Evolutionary conservation across 1,140 invertebrate species (phyloP), one percentile per base, ranked within the genome.

Genomic region (Drosophila novamexicana): DNA sequence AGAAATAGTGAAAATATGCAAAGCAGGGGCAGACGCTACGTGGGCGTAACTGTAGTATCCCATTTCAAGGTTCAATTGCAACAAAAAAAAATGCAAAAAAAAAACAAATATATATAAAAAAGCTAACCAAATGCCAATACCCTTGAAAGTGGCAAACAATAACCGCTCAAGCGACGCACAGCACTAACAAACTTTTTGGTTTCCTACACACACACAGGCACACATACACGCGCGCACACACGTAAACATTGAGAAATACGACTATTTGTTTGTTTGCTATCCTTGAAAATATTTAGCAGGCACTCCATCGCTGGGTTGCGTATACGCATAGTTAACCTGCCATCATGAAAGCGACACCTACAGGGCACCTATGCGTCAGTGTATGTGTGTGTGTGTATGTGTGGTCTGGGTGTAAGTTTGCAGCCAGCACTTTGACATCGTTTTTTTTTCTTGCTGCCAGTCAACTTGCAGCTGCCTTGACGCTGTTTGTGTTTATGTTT

Each of bases 1-100:
- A 88, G 79, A 71, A 83, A 88, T 89, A 88, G 84, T 83, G 77
- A 83, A 88, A 89, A 88, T 88, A 88, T 83, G 83, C 84, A 83
- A 89, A 88, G 66, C 71, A 89, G 1, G 49, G 12, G 6, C 45
- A 56, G 50, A 49, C 65, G 54, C 57, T 74, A 61, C 56, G 75
- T 58, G 64, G 54, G 63, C 75, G 49, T 57, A 61, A 40, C 70
- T 67, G 76, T 66, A 66, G 77, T 77, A 89, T 86, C 63, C 62
- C 56, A 83, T 89, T 89, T 88, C 83, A 88, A 89, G 83, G 77
- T 89, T 81, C 37, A 68, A 50, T 57, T 70, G 57, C 47, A 74
- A 36, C 44, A 47, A 69, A 75, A 69, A 69, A 47, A 50, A 44
- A 37, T n/a, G 18, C 37, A 66, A 39, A 64, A 52, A 81, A 42